phyloP scores from a whole-genome alignment of 2,888 invertebrate species.

The Myopa tessellatipennis region DNA sequence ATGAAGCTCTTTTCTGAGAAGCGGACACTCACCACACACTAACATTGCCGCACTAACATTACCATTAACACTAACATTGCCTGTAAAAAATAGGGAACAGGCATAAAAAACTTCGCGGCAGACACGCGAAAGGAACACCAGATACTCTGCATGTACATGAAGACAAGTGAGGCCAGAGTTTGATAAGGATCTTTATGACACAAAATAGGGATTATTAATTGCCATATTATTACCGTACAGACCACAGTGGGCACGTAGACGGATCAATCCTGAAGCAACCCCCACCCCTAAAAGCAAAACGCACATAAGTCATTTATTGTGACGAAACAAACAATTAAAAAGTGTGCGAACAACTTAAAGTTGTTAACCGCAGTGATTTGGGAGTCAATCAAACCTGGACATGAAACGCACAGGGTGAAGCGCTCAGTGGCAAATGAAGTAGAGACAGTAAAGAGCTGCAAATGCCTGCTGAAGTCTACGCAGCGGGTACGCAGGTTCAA shows the following conservation, averaged over 20 bases:
- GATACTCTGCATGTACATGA: not conserved
- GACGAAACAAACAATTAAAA: not conserved
- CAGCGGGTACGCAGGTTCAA: not conserved
- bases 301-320: no score
- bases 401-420: no score
- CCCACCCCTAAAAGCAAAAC: no score
- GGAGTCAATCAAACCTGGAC: no score
- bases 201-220: slow-evolving; percentile 54
- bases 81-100: no score
- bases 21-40: no score
- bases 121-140: slow-evolving; percentile 31
- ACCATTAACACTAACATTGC: no score
- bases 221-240: slow-evolving; percentile 27
- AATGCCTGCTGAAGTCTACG: no score
- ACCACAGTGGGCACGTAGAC: not conserved
- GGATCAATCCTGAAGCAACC: no score
- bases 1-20: no score
- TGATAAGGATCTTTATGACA: slow-evolving; percentile 54
- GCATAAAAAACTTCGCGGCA: slow-evolving; percentile 19
- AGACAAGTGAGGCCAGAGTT: slow-evolving; percentile 45
- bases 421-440: not conserved
- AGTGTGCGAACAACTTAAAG: not conserved
- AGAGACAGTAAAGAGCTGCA: no score
- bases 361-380: not conserved
- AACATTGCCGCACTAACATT: no score